Percentiles rank a stretch among this genome's conserved stretches.
phyloP scores from a whole-genome alignment of 1,140 invertebrate species.

The Daktulosphaira vitifoliae region DNA sequence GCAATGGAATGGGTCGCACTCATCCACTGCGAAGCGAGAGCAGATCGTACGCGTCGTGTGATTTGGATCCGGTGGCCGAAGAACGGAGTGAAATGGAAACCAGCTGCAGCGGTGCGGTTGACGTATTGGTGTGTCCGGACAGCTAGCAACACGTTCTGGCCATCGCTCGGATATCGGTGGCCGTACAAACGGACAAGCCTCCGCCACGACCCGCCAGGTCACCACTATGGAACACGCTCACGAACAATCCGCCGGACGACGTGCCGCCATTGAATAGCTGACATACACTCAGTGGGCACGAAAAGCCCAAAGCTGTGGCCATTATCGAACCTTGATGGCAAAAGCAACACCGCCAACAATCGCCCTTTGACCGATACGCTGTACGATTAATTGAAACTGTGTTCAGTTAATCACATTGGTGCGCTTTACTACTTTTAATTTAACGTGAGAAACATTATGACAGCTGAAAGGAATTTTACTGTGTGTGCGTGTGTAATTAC shows the following conservation, averaged over 20 bases:
- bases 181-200: constrained; percentile 28
- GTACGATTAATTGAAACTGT: too few relatives aligned
- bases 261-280: background rate
- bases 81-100: constrained; percentile 15
- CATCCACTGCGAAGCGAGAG: constrained; percentile 20
- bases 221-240: constrained; percentile 21
- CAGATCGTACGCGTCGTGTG: constrained; percentile 25
- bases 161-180: constrained; percentile 31
- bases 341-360: too few relatives aligned
- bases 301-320: constrained; percentile 6
- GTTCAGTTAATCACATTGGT: too few relatives aligned
- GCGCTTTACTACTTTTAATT: too few relatives aligned
- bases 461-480: too few relatives aligned
- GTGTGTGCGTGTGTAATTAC: too few relatives aligned
- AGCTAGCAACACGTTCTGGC: constrained; percentile 29
- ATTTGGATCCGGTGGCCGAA: constrained; percentile 13
- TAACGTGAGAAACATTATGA: too few relatives aligned
- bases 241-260: constrained; percentile 28
- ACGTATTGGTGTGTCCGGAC: constrained; percentile 24
- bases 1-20: background rate
- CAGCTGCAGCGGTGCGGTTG: constrained; percentile 18
- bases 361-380: background rate
- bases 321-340: constrained; percentile 13
- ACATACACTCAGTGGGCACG: constrained; percentile 1
- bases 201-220: constrained; percentile 16